phyloP scores from a whole-genome alignment of 1,140 invertebrate species.

The Heliconius eleuchia region DNA sequence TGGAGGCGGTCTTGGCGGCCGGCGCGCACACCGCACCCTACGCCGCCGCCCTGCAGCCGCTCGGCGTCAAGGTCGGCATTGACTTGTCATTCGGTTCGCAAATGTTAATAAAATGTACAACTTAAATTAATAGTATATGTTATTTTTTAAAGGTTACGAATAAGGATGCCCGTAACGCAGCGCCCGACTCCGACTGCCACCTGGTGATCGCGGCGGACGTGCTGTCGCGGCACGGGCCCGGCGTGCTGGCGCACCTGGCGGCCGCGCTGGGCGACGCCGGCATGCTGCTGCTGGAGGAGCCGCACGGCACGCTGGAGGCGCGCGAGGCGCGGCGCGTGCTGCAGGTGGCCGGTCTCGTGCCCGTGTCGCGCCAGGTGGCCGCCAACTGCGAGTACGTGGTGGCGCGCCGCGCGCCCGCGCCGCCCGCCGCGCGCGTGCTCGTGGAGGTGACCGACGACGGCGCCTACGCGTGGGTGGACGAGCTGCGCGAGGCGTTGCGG shows the following conservation, averaged over 20 bases:
- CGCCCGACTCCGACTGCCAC: conserved; percentile 86
- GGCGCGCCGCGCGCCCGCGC: conserved; percentile 80
- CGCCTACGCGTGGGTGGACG: conserved; percentile 91
- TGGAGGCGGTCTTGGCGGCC: conserved; percentile 82
- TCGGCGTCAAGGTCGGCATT: conserved; percentile 81
- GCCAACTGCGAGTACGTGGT: conserved; percentile 83
- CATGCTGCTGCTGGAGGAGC: conserved; percentile 90
- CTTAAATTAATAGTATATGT: too few relatives aligned
- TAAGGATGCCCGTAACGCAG: conserved; percentile 79
- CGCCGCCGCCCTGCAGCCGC: conserved; percentile 76
- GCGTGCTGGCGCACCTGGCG: conserved; percentile 82
- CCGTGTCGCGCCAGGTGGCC: conserved; percentile 82
- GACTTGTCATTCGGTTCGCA: neutral
- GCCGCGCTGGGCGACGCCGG: conserved; percentile 86
- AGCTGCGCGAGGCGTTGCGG: conserved; percentile 87
- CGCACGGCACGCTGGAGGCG: conserved; percentile 80
- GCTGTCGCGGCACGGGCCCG: conserved; percentile 78
- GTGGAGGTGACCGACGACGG: conserved; percentile 86
- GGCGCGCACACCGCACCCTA: conserved; percentile 73
- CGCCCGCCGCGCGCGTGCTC: conserved; percentile 67
- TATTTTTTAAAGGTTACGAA: conserved; percentile 39
- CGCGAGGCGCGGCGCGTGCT: conserved; percentile 61
- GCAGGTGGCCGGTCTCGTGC: conserved; percentile 75
- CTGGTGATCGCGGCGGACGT: conserved; percentile 85
- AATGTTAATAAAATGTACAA: too few relatives aligned